Evolutionary conservation across 2,113 vertebrate genomes (phyloP).

Genomic region (Nerophis lumbriciformis): DNA sequence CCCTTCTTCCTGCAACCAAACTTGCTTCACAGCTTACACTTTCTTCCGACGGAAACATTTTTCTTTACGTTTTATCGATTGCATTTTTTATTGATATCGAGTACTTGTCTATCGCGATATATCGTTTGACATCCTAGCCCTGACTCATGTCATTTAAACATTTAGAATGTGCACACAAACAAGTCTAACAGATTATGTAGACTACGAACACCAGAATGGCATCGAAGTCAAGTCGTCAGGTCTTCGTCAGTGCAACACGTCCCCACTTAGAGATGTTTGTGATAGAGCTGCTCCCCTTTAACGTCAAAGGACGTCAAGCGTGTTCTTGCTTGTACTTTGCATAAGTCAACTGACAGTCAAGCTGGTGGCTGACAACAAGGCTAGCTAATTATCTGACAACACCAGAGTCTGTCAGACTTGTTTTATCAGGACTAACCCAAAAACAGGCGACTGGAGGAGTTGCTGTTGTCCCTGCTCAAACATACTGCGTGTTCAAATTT

Average conservation of each 20-base stretch:
- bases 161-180: background rate
- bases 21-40: too few species aligned
- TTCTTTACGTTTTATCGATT: too few species aligned
- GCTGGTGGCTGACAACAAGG: conserved; percentile 20
- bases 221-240: too few species aligned
- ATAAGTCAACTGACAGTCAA: conserved; percentile 21
- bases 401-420: conserved; percentile 22
- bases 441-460: conserved; percentile 24
- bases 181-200: background rate
- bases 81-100: too few species aligned
- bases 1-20: too few species aligned
- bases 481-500: conserved; percentile 28
- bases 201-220: background rate
- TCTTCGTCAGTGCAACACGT: conserved; percentile 3
- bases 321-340: conserved; percentile 7
- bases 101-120: too few species aligned
- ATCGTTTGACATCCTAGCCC: too few species aligned
- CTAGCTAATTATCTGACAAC: conserved; percentile 29
- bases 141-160: too few species aligned
- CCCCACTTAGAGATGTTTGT: background rate
- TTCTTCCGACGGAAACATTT: too few species aligned
- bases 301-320: background rate
- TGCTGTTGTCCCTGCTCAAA: conserved; percentile 43
- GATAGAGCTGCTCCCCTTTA: conserved; percentile 3
- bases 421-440: conserved; percentile 48